A percentile compares a stretch with the other conserved stretches of the same genome.
These are phyloP conservation scores for Amiota mariae DNA, from an alignment of 2,888 invertebrate species.

Conservation along the genomic window DNA sequence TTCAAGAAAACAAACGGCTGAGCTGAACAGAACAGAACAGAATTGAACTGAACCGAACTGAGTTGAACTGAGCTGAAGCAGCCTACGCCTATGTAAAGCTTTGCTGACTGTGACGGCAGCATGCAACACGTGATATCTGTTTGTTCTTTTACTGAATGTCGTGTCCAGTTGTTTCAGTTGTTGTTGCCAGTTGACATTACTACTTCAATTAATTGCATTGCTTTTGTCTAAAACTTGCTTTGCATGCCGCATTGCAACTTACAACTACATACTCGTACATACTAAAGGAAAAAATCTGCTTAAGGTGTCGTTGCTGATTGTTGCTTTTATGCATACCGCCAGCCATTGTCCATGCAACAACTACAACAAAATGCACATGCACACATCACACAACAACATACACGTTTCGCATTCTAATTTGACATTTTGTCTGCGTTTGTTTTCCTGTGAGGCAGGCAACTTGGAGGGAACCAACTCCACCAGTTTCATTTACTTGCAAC, in stretches of 20 bases:
- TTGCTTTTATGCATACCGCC: conserved; percentile 60
- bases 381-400: conserved; percentile 38
- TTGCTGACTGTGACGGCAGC: conserved; percentile 44
- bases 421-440: conserved; percentile 53
- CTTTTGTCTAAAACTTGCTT: conserved; percentile 47
- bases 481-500: background rate
- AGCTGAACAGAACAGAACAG: background rate
- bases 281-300: conserved; percentile 22
- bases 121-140: conserved; percentile 66
- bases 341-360: conserved; percentile 33
- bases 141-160: conserved; percentile 49
- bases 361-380: conserved; percentile 16
- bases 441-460: conserved; percentile 23
- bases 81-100: conserved; percentile 56
- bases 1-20: background rate
- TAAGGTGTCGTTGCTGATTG: conserved; percentile 35
- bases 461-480: background rate
- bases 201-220: conserved; percentile 65
- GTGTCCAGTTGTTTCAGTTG: conserved; percentile 28
- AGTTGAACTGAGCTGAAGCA: conserved; percentile 15
- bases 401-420: conserved; percentile 71
- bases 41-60: background rate
- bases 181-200: conserved; percentile 36
- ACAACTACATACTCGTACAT: background rate
- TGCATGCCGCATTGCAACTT: conserved; percentile 53